Conservation (phyloP, 2,113 vertebrate genomes). For the Aviceda subcristata region DNA sequence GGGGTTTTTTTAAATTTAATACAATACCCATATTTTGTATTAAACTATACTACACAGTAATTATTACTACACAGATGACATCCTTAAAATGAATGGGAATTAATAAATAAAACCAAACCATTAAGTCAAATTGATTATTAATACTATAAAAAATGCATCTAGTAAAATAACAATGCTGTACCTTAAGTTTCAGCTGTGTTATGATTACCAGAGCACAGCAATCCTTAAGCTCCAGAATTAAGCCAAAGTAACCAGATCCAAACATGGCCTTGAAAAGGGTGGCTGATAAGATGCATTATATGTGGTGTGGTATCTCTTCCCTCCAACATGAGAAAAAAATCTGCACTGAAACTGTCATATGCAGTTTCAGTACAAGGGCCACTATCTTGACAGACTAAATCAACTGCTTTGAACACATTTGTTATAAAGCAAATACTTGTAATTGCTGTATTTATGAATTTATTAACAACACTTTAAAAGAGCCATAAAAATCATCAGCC, state of each 20-base stretch:
- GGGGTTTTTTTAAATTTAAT: not conserved
- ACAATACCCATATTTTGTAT: not conserved
- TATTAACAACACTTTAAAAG: not conserved
- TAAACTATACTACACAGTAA: not conserved
- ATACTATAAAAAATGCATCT: not conserved
- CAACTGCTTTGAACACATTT: not conserved
- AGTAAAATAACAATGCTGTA: not conserved
- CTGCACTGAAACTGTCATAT: not conserved
- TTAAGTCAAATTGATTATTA: not conserved
- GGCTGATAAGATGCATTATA: not conserved
- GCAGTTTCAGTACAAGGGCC: not conserved
- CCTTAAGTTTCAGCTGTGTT: not conserved
- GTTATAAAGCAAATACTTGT: not conserved
- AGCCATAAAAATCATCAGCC: not conserved
- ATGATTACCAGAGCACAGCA: rapidly evolving
- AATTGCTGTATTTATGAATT: not conserved
- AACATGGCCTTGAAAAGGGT: not conserved
- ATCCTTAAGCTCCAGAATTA: not conserved
- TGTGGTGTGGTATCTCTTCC: not conserved
- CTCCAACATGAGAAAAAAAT: not conserved
- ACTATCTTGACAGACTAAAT: not conserved
- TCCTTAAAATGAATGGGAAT: not conserved
- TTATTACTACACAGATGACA: not conserved
- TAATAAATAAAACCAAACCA: not conserved
- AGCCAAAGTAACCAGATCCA: not conserved